phyloP scores from a whole-genome alignment of 2,113 vertebrate species.

The Colius striatus region DNA sequence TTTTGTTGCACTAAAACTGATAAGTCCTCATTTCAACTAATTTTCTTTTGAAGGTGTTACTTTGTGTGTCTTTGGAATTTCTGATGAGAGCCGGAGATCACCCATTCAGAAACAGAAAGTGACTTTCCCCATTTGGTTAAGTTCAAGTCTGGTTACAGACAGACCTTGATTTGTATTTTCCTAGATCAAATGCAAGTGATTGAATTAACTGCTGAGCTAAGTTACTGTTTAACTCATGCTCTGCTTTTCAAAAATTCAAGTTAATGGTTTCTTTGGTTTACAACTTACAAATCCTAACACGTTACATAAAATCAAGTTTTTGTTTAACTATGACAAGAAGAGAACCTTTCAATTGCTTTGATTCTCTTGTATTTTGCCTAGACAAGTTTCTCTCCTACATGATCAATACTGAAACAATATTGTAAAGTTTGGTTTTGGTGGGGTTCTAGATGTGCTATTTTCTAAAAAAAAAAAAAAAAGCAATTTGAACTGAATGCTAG shows the following conservation, averaged over 20 bases:
- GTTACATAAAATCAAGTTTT: not conserved
- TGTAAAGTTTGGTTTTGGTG: not conserved
- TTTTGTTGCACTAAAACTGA: not conserved
- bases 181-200: not conserved
- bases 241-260: not conserved
- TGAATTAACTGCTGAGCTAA: not conserved
- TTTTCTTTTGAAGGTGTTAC: not conserved
- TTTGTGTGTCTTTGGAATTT: not conserved
- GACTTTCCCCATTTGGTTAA: not conserved
- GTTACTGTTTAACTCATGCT: not conserved
- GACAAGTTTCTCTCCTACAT: not conserved
- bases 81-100: not conserved
- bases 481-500: not conserved
- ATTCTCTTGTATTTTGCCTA: not conserved
- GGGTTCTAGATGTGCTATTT: not conserved
- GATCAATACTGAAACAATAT: not conserved
- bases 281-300: not conserved
- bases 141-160: not conserved
- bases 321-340: not conserved
- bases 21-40: not conserved
- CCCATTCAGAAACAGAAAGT: not conserved
- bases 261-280: slow-evolving; percentile 4
- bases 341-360: not conserved
- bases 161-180: not conserved
- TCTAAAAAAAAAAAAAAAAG: not conserved